Evolutionary conservation across 1,140 invertebrate species (phyloP).

Genomic region (Diorhabda sublineata): DNA sequence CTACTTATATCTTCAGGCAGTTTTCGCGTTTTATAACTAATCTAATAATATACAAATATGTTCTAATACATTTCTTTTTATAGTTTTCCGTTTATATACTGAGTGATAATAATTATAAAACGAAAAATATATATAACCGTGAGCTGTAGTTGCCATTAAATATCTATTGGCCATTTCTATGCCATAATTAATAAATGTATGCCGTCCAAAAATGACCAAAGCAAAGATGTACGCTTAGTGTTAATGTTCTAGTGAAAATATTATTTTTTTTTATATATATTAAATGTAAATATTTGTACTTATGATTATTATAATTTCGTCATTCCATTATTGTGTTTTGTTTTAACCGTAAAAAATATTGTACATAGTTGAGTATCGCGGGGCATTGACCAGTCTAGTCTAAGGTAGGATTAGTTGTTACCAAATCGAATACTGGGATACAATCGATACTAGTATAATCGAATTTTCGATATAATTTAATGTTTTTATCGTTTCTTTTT

Average conservation of each 20-base stretch:
- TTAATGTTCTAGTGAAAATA: constrained; percentile 11
- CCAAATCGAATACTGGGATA: not conserved
- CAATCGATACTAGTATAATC: no score
- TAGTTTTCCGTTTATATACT: no score
- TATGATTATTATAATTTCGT: not conserved
- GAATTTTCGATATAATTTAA: no score
- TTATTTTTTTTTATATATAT: constrained; percentile 8
- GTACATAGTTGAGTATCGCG: constrained; percentile 7
- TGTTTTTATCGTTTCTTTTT: no score
- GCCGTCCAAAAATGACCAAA: constrained; percentile 24
- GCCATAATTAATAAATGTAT: constrained; percentile 2
- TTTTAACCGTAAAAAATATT: not conserved
- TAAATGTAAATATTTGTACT: constrained; percentile 12
- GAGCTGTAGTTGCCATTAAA: constrained; percentile 3
- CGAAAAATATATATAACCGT: constrained; percentile 11
- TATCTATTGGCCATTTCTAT: not conserved
- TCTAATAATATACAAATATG: no score
- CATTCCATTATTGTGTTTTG: not conserved
- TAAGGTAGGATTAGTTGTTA: constrained; percentile 9
- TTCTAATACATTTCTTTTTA: no score
- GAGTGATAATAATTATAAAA: not conserved
- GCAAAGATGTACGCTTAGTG: constrained; percentile 18
- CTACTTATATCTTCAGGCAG: no score
- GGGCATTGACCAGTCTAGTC: constrained; percentile 39
- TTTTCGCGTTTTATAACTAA: no score